phyloP scores from a whole-genome alignment of 2,797 vertebrate genomes.

The Crypturellus tataupa region DNA sequence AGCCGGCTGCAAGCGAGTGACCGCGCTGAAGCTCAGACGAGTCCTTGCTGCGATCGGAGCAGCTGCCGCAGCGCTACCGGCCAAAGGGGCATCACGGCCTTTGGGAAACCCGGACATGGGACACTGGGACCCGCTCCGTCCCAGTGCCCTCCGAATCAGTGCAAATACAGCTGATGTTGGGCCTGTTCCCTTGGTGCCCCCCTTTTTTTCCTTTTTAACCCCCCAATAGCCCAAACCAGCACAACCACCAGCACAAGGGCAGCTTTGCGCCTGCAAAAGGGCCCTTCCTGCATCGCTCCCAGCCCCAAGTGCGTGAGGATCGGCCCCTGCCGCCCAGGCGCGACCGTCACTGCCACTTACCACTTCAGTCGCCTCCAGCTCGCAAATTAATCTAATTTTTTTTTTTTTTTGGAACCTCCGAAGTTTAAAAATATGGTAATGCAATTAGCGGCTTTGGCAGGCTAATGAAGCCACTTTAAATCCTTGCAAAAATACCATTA shows the following conservation, averaged over 20 bases:
- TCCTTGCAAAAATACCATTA: slow-evolving; percentile 76
- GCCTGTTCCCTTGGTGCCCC: neutral
- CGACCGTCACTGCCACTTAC: neutral
- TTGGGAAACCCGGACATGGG: too few relatives aligned
- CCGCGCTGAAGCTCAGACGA: slow-evolving; percentile 67
- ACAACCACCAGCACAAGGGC: neutral
- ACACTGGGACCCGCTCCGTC: too few relatives aligned
- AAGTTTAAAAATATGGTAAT: slow-evolving; percentile 85
- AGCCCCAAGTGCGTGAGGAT: neutral
- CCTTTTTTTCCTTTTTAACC: neutral
- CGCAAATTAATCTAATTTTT: slow-evolving; percentile 32
- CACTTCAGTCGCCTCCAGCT: neutral
- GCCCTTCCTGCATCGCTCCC: neutral
- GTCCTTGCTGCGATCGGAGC: slow-evolving; percentile 57
- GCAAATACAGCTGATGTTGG: neutral
- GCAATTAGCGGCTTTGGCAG: slow-evolving; percentile 80
- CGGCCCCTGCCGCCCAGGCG: neutral
- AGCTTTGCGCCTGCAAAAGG: neutral
- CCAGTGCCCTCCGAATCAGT: too few relatives aligned
- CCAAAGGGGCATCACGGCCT: too few relatives aligned
- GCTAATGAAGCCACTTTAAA: slow-evolving; percentile 79
- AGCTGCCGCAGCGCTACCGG: slow-evolving; percentile 14
- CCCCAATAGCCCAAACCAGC: neutral
- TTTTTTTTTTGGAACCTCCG: neutral
- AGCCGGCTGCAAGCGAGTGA: slow-evolving; percentile 58